A percentile compares a stretch with the other conserved stretches of the same genome.
Conservation (phyloP, 2,888 invertebrate species). For the Cataglyphis cursor region DNA sequence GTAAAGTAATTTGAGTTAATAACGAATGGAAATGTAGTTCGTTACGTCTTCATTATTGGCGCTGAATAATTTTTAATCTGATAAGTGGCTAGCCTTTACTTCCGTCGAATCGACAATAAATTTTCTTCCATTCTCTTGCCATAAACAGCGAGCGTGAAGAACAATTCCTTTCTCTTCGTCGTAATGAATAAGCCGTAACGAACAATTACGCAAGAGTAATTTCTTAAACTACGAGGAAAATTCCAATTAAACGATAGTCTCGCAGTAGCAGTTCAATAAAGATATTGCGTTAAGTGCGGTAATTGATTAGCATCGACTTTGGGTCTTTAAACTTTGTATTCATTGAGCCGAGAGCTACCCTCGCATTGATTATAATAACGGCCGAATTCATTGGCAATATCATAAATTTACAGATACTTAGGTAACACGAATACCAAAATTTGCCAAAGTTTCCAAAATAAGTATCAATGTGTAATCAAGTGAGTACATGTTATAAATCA, state of each 20-base stretch:
- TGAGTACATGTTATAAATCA: background rate
- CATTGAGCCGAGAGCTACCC: conserved; percentile 37
- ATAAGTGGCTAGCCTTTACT: conserved; percentile 26
- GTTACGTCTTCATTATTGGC: conserved; percentile 34
- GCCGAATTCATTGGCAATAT: conserved; percentile 53
- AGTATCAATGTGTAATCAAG: background rate
- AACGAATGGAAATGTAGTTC: conserved; percentile 43
- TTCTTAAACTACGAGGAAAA: conserved; percentile 67
- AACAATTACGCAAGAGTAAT: conserved; percentile 69
- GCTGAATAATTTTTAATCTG: conserved; percentile 37
- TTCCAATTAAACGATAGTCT: conserved; percentile 69
- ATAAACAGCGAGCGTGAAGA: conserved; percentile 42
- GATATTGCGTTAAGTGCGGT: conserved; percentile 68
- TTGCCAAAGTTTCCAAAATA: background rate
- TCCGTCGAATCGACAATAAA: conserved; percentile 43
- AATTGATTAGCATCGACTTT: conserved; percentile 56
- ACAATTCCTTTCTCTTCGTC: conserved; percentile 37
- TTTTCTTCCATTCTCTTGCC: conserved; percentile 23
- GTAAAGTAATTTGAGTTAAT: conserved; percentile 25
- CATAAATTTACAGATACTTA: conserved; percentile 49
- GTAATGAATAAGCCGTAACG: conserved; percentile 62
- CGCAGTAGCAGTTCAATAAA: conserved; percentile 60
- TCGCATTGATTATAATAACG: conserved; percentile 61
- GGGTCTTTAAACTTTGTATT: conserved; percentile 64
- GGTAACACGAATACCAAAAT: conserved; percentile 15